These are phyloP conservation scores for Bugulina stolonifera DNA, from an alignment of 2,888 invertebrate species.

Conservation along the genomic window DNA sequence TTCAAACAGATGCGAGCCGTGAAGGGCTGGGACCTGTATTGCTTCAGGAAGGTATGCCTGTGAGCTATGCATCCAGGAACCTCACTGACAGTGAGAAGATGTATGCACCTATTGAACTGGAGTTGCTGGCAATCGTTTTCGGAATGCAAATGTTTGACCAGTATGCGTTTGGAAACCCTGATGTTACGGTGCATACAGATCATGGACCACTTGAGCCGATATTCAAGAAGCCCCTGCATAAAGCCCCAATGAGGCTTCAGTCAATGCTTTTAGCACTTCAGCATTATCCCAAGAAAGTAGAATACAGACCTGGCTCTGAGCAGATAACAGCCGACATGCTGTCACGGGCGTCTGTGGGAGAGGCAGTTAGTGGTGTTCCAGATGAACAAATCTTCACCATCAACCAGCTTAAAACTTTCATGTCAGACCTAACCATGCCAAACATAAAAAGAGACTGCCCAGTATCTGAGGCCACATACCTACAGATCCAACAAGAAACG, in stretches of 20 bases:
- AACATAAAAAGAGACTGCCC: no score
- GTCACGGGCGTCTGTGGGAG: no score
- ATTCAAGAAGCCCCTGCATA: background rate
- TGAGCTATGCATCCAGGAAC: slow-evolving; percentile 35
- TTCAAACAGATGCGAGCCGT: slow-evolving; percentile 33
- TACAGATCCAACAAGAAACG: no score
- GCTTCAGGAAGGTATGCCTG: slow-evolving; percentile 33
- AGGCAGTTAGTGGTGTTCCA: no score
- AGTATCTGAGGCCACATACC: no score
- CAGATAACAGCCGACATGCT: slow-evolving; percentile 20
- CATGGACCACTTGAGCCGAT: background rate
- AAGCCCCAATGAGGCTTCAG: background rate
- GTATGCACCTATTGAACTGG: no score
- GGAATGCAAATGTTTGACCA: slow-evolving; percentile 33
- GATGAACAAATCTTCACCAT: no score
- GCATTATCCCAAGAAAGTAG: background rate
- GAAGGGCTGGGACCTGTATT: slow-evolving; percentile 34
- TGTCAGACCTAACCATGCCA: no score
- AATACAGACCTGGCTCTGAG: background rate
- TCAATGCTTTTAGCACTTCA: slow-evolving; percentile 7
- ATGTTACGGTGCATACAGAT: background rate
- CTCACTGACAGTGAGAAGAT: slow-evolving; percentile 32
- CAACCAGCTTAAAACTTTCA: no score
- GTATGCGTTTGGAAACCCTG: no score
- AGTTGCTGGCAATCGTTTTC: slow-evolving; percentile 33